Conservation (phyloP, 2,113 vertebrate species). For the Morphnarchus princeps region DNA sequence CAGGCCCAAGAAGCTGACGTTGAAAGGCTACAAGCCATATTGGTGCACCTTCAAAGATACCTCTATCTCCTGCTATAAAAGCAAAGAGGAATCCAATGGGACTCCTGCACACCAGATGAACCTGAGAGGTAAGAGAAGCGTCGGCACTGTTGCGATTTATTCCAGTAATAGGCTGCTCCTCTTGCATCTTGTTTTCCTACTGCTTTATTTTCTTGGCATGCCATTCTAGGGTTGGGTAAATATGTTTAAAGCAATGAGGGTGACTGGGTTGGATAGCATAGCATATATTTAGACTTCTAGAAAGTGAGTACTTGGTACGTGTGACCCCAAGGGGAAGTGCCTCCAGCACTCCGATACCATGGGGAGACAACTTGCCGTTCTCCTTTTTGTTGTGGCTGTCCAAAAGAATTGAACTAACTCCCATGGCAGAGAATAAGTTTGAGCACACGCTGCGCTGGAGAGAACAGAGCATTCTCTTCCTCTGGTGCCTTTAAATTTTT, state of each 20-base stretch:
- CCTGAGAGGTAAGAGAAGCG: constrained; percentile 82
- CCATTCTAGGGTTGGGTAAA: background rate
- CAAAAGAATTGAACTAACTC: background rate
- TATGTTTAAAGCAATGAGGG: background rate
- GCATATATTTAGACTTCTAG: background rate
- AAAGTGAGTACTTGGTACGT: rapidly evolving
- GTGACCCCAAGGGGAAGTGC: background rate
- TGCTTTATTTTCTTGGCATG: background rate
- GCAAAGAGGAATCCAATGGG: constrained; percentile 92
- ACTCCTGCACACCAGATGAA: constrained; percentile 96
- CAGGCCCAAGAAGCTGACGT: constrained; percentile 96
- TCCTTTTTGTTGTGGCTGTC: background rate
- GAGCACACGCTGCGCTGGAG: background rate
- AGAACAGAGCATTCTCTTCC: background rate
- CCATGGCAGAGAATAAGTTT: rapidly evolving
- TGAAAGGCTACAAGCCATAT: constrained; percentile 97
- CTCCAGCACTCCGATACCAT: rapidly evolving
- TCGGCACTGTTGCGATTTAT: background rate
- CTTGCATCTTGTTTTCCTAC: background rate
- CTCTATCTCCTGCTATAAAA: constrained; percentile 98
- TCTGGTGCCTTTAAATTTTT: background rate
- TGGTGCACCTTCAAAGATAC: constrained; percentile 99
- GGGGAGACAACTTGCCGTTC: background rate
- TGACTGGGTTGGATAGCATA: background rate
- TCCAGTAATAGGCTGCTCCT: background rate